These are phyloP conservation scores for Boulengeromyrus knoepffleri DNA, from an alignment of 2,113 vertebrate genomes.

Conservation along the genomic window DNA sequence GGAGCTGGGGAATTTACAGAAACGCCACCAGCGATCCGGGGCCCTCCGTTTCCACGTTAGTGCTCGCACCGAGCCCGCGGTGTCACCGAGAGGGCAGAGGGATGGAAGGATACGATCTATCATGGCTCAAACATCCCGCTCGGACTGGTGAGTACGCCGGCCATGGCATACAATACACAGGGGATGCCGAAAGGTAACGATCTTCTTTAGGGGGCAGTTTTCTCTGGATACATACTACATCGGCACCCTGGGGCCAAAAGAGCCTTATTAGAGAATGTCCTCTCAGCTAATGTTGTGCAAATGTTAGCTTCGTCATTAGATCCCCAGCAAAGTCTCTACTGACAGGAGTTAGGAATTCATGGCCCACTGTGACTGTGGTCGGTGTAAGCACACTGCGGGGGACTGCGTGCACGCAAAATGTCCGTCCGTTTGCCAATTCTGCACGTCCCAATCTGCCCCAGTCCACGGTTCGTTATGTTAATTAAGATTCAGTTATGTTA, in stretches of 20 bases:
- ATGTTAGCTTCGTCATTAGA: background rate
- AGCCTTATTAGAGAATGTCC: constrained; percentile 4
- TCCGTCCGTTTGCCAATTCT: background rate
- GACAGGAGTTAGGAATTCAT: constrained; percentile 4
- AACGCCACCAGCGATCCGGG: background rate
- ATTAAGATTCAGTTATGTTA: constrained; percentile 1
- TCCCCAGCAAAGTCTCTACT: background rate
- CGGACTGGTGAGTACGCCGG: background rate
- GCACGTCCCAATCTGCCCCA: background rate
- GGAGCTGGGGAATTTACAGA: background rate
- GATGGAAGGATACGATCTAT: background rate
- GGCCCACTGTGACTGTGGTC: background rate
- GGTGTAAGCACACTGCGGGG: background rate
- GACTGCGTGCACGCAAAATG: background rate
- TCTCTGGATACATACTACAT: background rate
- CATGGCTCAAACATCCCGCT: background rate
- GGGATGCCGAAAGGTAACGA: background rate
- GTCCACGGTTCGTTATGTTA: background rate
- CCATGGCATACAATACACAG: background rate
- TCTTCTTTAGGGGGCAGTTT: background rate
- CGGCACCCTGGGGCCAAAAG: background rate
- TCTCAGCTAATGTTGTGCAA: background rate
- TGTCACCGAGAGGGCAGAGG: background rate
- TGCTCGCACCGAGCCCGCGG: background rate
- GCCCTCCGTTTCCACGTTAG: background rate